Conservation (phyloP, 2,797 vertebrate species). For the Peromyscus nudipes region DNA sequence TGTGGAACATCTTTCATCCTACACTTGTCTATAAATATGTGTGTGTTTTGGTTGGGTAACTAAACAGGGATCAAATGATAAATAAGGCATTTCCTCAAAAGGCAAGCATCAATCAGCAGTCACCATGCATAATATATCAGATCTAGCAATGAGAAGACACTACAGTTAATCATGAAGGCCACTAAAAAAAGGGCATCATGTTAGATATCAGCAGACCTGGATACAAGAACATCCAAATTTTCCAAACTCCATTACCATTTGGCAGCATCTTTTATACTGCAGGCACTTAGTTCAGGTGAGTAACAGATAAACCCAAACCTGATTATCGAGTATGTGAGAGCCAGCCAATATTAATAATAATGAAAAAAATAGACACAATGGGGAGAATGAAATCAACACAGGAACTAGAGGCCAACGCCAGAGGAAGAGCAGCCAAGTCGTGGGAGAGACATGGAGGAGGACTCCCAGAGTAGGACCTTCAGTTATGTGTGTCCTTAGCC, state of each 20-base stretch:
- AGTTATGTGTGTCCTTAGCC: not conserved
- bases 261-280: not conserved
- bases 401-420: not conserved
- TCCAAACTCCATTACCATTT: not conserved
- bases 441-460: not conserved
- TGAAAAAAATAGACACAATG: not conserved
- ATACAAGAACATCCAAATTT: not conserved
- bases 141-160: not conserved
- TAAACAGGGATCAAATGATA: slow-evolving; percentile 9
- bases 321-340: not conserved
- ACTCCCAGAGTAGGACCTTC: not conserved
- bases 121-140: not conserved
- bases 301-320: not conserved
- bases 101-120: not conserved
- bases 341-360: not conserved
- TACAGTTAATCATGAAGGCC: not conserved
- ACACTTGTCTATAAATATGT: not conserved
- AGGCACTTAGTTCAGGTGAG: not conserved
- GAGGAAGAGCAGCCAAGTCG: not conserved
- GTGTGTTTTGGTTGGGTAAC: not conserved
- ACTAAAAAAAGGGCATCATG: not conserved
- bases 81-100: not conserved
- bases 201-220: not conserved
- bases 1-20: not conserved
- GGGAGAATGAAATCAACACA: not conserved